These are phyloP conservation scores for Lanistes nyassanus DNA, from an alignment of 1,140 invertebrate species.

Conservation along the genomic window DNA sequence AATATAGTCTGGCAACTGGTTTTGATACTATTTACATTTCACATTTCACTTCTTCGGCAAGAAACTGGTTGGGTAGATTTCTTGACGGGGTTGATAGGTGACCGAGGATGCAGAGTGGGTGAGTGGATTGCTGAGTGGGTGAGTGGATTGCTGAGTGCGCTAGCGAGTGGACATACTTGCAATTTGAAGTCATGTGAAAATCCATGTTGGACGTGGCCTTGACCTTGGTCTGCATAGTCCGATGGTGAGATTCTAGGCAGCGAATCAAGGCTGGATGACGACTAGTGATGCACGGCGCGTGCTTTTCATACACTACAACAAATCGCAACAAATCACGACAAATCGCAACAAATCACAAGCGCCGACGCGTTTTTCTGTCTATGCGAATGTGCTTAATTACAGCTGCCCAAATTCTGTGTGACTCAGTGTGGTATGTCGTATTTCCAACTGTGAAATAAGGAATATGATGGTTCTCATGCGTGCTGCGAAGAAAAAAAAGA, in stretches of 20 bases:
- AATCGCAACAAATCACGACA: not conserved
- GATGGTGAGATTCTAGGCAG: not conserved
- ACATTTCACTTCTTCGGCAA: too few relatives aligned
- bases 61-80: too few relatives aligned
- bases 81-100: too few relatives aligned
- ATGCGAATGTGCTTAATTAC: not conserved
- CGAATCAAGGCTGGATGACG: not conserved
- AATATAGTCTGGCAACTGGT: too few relatives aligned
- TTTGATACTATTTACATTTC: too few relatives aligned
- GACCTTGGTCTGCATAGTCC: constrained; percentile 23
- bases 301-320: constrained; percentile 15
- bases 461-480: too few relatives aligned
- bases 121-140: too few relatives aligned
- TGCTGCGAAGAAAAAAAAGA: not conserved
- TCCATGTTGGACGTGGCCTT: constrained; percentile 26
- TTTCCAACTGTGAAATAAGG: not conserved
- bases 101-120: too few relatives aligned
- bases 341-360: not conserved
- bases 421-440: not conserved
- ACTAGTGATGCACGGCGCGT: constrained; percentile 16
- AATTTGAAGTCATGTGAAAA: constrained; percentile 19
- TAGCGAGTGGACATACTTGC: constrained; percentile 60
- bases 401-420: not conserved
- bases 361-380: not conserved
- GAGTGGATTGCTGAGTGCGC: not conserved